A percentile compares a stretch with the other conserved stretches of the same genome.
phyloP scores from a whole-genome alignment of 2,113 vertebrate species.

The Tinamus guttatus region DNA sequence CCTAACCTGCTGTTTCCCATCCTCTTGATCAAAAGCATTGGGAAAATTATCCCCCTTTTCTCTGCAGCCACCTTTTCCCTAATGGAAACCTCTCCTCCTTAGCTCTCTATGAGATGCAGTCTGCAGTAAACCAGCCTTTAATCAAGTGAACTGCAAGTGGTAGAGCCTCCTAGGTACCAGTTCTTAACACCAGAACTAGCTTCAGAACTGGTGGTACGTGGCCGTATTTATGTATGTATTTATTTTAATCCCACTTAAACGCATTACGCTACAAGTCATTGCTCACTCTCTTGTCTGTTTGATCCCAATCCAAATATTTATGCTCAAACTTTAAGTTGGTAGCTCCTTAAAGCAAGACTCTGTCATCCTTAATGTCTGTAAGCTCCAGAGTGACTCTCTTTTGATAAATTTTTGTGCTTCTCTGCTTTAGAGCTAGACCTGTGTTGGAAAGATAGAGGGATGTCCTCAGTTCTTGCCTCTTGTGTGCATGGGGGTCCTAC shows the following conservation, averaged over 20 bases:
- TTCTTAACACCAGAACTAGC: background rate
- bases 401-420: background rate
- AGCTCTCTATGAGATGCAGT: background rate
- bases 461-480: background rate
- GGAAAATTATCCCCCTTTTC: background rate
- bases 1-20: background rate
- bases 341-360: slow-evolving; percentile 19
- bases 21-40: background rate
- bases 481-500: background rate
- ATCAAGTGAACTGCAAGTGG: background rate
- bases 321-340: background rate
- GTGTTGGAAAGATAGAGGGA: background rate
- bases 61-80: background rate
- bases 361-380: background rate
- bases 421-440: background rate
- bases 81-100: background rate
- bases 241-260: slow-evolving; percentile 58
- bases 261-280: slow-evolving; percentile 20
- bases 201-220: background rate
- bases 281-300: slow-evolving; percentile 22
- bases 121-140: background rate
- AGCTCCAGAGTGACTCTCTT: background rate
- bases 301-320: slow-evolving; percentile 50
- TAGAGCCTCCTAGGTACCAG: background rate
- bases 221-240: slow-evolving; percentile 46